These are phyloP conservation scores for Panzeria rudis DNA, from an alignment of 2,888 invertebrate species.

Conservation along the genomic window DNA sequence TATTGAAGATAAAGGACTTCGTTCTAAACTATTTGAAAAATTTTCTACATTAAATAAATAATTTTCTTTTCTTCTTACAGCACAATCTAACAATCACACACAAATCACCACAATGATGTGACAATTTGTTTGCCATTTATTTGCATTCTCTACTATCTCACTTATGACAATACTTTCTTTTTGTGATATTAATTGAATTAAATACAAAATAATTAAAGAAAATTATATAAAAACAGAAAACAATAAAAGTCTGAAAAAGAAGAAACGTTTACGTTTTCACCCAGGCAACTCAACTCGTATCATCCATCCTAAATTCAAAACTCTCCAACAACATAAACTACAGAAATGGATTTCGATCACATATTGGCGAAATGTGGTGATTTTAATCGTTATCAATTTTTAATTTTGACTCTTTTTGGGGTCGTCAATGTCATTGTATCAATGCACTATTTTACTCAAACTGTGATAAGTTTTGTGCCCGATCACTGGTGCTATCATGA, in stretches of 20 bases:
- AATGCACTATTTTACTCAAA: constrained; percentile 87
- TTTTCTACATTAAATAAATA: background rate
- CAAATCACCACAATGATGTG: constrained; percentile 34
- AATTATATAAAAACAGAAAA: background rate
- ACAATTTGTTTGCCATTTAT: background rate
- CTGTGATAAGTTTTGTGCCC: constrained; percentile 86
- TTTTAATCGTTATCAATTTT: constrained; percentile 85
- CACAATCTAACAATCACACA: background rate
- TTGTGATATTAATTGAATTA: constrained; percentile 39
- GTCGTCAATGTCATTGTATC: constrained; percentile 85
- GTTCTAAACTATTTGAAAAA: background rate
- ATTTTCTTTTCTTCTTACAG: constrained; percentile 33
- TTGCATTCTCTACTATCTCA: background rate
- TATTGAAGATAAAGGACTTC: too few relatives aligned
- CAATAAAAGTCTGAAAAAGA: background rate
- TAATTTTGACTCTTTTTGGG: constrained; percentile 85
- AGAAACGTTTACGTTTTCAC: background rate
- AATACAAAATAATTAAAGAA: constrained; percentile 15
- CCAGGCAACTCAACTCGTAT: background rate
- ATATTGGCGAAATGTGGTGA: constrained; percentile 85
- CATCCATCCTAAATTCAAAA: constrained; percentile 8
- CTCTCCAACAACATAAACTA: background rate
- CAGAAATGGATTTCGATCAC: constrained; percentile 84
- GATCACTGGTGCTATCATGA: constrained; percentile 84
- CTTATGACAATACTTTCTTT: constrained; percentile 37